phyloP scores from a whole-genome alignment of 2,888 invertebrate species.

The Amphipyra tragopoginis region DNA sequence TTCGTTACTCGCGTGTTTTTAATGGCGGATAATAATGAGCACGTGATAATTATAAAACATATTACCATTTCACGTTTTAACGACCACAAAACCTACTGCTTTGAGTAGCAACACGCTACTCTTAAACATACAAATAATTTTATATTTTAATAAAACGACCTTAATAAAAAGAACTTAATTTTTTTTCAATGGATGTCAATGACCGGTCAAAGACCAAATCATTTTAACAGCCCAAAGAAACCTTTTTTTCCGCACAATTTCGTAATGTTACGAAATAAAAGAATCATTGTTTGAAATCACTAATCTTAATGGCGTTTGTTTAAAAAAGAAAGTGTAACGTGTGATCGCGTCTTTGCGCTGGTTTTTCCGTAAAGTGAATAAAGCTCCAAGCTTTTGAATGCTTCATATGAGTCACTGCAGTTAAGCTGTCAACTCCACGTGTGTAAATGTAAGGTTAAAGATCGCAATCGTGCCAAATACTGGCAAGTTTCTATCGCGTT shows the following conservation, averaged over 20 bases:
- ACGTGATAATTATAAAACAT: conserved; percentile 49
- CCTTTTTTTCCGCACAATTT: background rate
- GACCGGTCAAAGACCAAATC: background rate
- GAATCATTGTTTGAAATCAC: conserved; percentile 16
- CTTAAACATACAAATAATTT: background rate
- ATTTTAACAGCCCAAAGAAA: background rate
- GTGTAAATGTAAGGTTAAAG: conserved; percentile 38
- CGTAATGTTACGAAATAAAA: conserved; percentile 30
- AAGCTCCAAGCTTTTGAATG: conserved; percentile 9
- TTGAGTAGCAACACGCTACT: conserved; percentile 21
- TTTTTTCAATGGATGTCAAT: background rate
- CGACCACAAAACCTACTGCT: background rate
- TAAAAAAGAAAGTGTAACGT: conserved; percentile 41
- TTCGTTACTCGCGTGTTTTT: conserved; percentile 40
- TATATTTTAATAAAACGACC: too few species aligned
- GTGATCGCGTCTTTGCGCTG: conserved; percentile 26
- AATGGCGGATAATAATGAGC: conserved; percentile 40
- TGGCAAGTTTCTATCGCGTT: too few species aligned
- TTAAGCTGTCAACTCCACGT: conserved; percentile 17
- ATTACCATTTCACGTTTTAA: conserved; percentile 28
- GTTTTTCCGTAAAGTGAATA: conserved; percentile 29
- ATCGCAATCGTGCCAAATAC: conserved; percentile 23
- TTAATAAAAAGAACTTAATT: background rate
- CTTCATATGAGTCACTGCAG: conserved; percentile 25
- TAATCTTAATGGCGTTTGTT: conserved; percentile 8